Evolutionary conservation across 2,888 invertebrate genomes (phyloP), one percentile per base, ranked within the genome.

Genomic region (Cetonia aurata): DNA sequence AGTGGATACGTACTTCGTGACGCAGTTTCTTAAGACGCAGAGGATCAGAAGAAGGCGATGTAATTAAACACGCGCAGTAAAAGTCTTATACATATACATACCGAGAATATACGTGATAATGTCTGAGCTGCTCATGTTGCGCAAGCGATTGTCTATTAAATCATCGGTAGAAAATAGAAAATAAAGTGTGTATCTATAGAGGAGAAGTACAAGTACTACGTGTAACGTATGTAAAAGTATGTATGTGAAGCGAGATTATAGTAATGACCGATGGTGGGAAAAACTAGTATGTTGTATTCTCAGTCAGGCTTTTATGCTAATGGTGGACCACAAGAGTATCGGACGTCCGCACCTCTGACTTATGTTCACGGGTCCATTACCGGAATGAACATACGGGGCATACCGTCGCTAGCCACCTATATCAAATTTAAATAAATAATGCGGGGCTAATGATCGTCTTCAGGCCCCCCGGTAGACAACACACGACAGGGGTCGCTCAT

Each of bases 251-350:
- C 57, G 70, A 10, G 68, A 72, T 73, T 70, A 67, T 73, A 73
- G 72, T 74, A 75, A 81, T 82, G 82, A 83, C 80, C 82, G 80
- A 83, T 81, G 82, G 83, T 83, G 83, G 82, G 83, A 83, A 83
- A 81, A 83, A 83, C 80, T 82, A 75, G 82, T 77, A 78, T 78
- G 78, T 79, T 81, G 80, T 81, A 80, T 83, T 83, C 83, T 83
- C 83, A 83, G 81, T 82, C 74, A 78, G 78, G 73, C 72, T 71
- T 74, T 69, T 81, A 80, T 80, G 80, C 79, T 80, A 80, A 80
- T 80, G 77, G 75, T 75, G 74, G 74, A 72, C 73, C 76, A 73
- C 75, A 74, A 57, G 66, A 74, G 67, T 75, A 75, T 74, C 76
- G 75, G 74, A 76, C 71, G 76, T 76, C 75, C 77, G 74, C 73